Base-by-base conservation (phyloP, 2,888 invertebrate genomes). In the Rutpela maculata region DNA sequence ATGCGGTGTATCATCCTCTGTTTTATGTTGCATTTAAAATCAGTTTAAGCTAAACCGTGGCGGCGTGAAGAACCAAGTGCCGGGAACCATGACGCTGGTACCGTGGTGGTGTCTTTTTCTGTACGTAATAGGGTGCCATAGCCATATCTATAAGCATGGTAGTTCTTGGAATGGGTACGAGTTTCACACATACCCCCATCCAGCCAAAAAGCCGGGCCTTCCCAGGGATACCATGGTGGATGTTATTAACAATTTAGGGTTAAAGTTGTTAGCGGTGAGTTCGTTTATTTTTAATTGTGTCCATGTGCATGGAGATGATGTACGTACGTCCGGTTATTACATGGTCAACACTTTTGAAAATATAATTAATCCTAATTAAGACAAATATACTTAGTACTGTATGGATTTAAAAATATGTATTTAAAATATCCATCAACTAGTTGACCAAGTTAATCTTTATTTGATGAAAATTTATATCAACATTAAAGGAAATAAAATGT, bases 201-300 rank as follows among this genome's bases (percentile, higher is more conserved):
- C 81, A 15, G 75, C 66, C 66, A 74, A 74, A 55, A 72, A 38
- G 15, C 56, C 72, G 10, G 56, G 59, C 31, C 19, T 70, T 6
- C 80, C 96, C 3, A 91, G 94, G 79, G 93, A 95, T 81, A 91
- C 94, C 77, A 95, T 96, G 95, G 95, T 95, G 75, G 96, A 96
- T 87, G 92, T 95, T 56, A 94, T 95, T 60, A 96, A 96, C 88
- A 93, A 93, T 86, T 92, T 95, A 81, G 94, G 94, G 72, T 90
- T 94, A 80, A 93, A 93, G 88, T 91, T 95, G 83, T 91, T 96
- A 67, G 91, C 92, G 84, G 91, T 92, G 84, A 89, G 89, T 82
- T 86, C 15, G 62, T 56, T 63, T 31, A 17, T 55, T 56, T 35
- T 60, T 70, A 60, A 70, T 70, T 70, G 15, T 59, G 38, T 59